Evolutionary conservation across 2,113 vertebrate species (phyloP).

Genomic region (Sphaerodactylus townsendi): DNA sequence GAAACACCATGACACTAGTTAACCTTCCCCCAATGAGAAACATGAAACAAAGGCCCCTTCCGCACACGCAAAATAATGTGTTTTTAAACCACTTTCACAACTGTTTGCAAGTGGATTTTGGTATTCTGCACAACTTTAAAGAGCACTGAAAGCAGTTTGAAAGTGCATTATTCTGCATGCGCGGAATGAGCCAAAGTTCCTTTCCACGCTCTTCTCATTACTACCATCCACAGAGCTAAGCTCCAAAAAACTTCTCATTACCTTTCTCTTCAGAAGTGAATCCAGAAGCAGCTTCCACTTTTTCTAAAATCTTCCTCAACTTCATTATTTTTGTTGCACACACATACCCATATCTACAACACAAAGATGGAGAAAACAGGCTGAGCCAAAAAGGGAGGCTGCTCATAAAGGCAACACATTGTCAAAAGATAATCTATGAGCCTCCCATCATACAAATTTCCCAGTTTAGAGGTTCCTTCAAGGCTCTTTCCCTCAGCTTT

Average conservation of each 20-base stretch:
- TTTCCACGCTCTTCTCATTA: neutral
- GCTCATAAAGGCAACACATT: neutral
- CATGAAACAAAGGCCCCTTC: neutral
- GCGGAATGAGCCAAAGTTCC: too few species aligned
- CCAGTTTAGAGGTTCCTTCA: neutral
- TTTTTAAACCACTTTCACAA: too few species aligned
- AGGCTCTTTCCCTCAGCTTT: too few species aligned
- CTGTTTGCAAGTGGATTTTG: too few species aligned
- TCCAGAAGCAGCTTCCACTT: slow-evolving; percentile 95
- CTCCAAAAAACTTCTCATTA: slow-evolving; percentile 57
- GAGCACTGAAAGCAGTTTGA: too few species aligned
- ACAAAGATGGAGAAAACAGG: neutral
- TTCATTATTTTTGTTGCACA: slow-evolving; percentile 99
- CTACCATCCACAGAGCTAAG: neutral
- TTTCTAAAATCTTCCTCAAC: slow-evolving; percentile 95
- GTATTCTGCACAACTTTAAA: too few species aligned
- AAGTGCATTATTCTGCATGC: too few species aligned
- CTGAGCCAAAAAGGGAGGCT: neutral
- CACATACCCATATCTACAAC: slow-evolving; percentile 92
- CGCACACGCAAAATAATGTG: too few species aligned
- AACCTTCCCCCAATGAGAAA: neutral
- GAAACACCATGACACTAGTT: too few species aligned
- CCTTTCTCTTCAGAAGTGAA: slow-evolving; percentile 99
- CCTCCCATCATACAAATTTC: neutral
- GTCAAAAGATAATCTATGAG: neutral